phyloP scores from a whole-genome alignment of 2,113 vertebrate species.

The Bucco capensis region DNA sequence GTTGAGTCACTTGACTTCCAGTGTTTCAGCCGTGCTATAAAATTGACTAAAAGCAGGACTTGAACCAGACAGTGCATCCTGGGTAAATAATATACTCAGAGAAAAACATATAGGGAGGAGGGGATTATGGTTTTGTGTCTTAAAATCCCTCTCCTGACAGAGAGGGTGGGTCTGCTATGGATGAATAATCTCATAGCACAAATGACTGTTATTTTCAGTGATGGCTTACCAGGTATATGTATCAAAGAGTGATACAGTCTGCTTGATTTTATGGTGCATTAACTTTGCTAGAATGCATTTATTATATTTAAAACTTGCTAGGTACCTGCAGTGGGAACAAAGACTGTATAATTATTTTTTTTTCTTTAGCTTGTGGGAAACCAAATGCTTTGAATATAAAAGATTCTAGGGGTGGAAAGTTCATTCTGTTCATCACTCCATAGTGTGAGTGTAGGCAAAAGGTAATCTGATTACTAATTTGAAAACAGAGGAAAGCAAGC shows the following conservation, averaged over 20 bases:
- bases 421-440: slow-evolving; percentile 3
- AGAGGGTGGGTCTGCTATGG: not conserved
- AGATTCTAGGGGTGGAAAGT: slow-evolving; percentile 44
- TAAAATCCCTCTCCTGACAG: slow-evolving; percentile 32
- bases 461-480: slow-evolving; percentile 49
- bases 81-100: not conserved
- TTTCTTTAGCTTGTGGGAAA: slow-evolving; percentile 38
- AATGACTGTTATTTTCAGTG: slow-evolving; percentile 50
- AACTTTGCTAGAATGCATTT: slow-evolving; percentile 57
- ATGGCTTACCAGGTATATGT: slow-evolving; percentile 6
- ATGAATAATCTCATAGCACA: slow-evolving; percentile 43
- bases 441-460: slow-evolving; percentile 5
- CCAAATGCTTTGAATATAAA: slow-evolving; percentile 42
- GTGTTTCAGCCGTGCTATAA: slow-evolving; percentile 9
- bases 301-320: slow-evolving; percentile 60
- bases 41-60: slow-evolving; percentile 42
- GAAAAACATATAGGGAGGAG: not conserved
- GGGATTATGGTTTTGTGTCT: slow-evolving; percentile 28
- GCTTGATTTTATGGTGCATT: slow-evolving; percentile 62
- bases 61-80: slow-evolving; percentile 29
- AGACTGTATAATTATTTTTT: slow-evolving; percentile 59
- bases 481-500: slow-evolving; percentile 45
- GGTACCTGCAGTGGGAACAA: slow-evolving; percentile 50
- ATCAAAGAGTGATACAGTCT: slow-evolving; percentile 41
- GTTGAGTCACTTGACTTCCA: slow-evolving; percentile 42